Evolutionary conservation across 2,888 invertebrate species (phyloP), one percentile per base, ranked within the genome.

Genomic region (Agelastica alni): DNA sequence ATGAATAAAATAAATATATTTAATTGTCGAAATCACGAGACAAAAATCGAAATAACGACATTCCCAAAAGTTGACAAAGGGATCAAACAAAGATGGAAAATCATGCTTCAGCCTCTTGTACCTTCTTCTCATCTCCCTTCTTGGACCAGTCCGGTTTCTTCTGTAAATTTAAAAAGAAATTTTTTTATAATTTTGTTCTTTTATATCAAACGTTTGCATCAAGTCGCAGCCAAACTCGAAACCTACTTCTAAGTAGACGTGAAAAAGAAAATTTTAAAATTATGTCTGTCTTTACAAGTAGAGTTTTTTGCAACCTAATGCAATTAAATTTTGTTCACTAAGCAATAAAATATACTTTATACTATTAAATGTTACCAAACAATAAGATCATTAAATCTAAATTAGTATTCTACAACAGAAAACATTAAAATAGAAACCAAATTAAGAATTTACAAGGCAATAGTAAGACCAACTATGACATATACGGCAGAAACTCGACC

Each of bases 91-190:
- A 13, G 44, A 34, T 37, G 47, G 26, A 18, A 34, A 49, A 51
- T 89, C 87, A 91, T 87, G 90, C 91, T 82, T 91, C 91, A 79
- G 87, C 87, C 79, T 88, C 91, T 82, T 85, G 86, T 88, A 91
- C 91, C 82, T 85, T 84, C 80, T 87, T 85, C 73, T 92, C 91
- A 75, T 89, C 90, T 77, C 86, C 86, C 78, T 91, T 91, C 86
- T 93, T 93, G 78, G 93, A 92, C 93, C 93, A 93, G 83, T 93
- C 93, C 73, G 93, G 92, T 81, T 93, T 93, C 84, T 92, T 93
- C 91, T 92, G 89, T 74, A 84, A 83, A 80, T 73, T 71, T 16
- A 53, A 63, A 59, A 49, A 37, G 20, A 56, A 56, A 60, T 43
- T n/a, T n/a, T n/a, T n/a, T n/a, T n/a, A n/a, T n/a, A n/a, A n/a